Base-by-base conservation (phyloP, 2,113 vertebrate species). In the Poecile atricapillus region DNA sequence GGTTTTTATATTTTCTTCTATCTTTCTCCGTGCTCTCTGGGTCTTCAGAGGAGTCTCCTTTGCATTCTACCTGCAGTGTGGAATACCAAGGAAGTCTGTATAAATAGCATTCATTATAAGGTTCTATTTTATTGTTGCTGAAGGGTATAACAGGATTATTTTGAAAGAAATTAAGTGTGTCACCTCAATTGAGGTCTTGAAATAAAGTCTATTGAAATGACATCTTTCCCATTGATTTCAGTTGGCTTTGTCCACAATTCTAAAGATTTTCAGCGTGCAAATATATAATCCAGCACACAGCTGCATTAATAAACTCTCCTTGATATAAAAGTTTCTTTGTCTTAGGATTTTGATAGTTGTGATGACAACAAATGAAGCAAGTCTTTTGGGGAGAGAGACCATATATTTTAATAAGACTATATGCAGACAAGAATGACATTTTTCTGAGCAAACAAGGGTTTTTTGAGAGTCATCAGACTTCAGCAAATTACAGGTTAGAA, bases 401-500 rank as follows among this genome's bases (percentile, higher is more conserved):
- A 1, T 58, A 17, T 71, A 65, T 75, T 94, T 93, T 21, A 7
- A 4, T 65, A 64, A 35, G 25, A 43, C 13, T 70, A 56, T 4
- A 30, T 27, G 30, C 39, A 80, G 60, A n/a, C 70, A 93, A 81
- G 83, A 88, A 19, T 30, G 7, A 69, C 11, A 55, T 1, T 0
- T 59, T 80, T 83, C 56, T 67, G 25, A 90, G 47, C 30, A 88
- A 92, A 67, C 22, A 39, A 58, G 18, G 15, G 13, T 7, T 86
- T 73, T 88, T 86, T 89, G 59, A 78, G 76, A 86, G 30, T 89
- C 55, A 93, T 81, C 77, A 87, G 59, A 37, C 24, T 78, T 91
- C 22, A 75, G 43, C 35, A 97, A 94, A 90, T 94, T 78, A 52
- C 44, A 78, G 69, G 73, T 78, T 96, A 91, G 89, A 82, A 92